Evolutionary conservation across 1,140 invertebrate species (phyloP).

Genomic region (Bombus superbus): DNA sequence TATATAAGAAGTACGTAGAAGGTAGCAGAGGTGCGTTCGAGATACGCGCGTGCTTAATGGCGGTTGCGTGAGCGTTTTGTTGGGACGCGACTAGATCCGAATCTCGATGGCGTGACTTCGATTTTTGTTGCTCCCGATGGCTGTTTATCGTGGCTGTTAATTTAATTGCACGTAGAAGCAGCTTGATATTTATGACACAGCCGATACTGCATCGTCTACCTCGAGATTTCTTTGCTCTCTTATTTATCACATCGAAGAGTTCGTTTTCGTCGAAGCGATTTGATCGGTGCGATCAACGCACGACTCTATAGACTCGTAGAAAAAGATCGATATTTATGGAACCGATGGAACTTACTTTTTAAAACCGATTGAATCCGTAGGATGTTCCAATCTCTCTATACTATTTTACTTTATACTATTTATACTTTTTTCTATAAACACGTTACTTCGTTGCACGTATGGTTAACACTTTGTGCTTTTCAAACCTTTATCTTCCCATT

Average conservation of each 20-base stretch:
- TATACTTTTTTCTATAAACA: too few relatives aligned
- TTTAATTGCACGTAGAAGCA: not conserved
- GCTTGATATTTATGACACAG: not conserved
- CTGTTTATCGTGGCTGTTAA: not conserved
- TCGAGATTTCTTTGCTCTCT: too few relatives aligned
- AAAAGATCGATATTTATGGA: too few relatives aligned
- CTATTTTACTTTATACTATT: too few relatives aligned
- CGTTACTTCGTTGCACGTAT: too few relatives aligned
- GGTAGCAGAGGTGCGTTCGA: not conserved
- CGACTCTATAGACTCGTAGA: too few relatives aligned
- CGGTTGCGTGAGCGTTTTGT: constrained; percentile 31
- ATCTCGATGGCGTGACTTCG: constrained; percentile 17
- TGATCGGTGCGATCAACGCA: not conserved
- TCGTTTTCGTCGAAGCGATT: not conserved
- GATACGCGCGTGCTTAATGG: constrained; percentile 5
- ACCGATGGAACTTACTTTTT: too few relatives aligned
- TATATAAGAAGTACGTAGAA: not conserved
- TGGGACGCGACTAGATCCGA: not conserved
- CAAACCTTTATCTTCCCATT: too few relatives aligned
- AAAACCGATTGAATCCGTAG: too few relatives aligned
- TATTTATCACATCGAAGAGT: not conserved
- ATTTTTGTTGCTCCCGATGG: not conserved
- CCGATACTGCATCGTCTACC: not conserved
- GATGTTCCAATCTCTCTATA: too few relatives aligned
- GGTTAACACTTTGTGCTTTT: too few relatives aligned